Evolutionary conservation across 2,113 vertebrate genomes (phyloP), one percentile per base, ranked within the genome.

Genomic region (Glaucomys volans): DNA sequence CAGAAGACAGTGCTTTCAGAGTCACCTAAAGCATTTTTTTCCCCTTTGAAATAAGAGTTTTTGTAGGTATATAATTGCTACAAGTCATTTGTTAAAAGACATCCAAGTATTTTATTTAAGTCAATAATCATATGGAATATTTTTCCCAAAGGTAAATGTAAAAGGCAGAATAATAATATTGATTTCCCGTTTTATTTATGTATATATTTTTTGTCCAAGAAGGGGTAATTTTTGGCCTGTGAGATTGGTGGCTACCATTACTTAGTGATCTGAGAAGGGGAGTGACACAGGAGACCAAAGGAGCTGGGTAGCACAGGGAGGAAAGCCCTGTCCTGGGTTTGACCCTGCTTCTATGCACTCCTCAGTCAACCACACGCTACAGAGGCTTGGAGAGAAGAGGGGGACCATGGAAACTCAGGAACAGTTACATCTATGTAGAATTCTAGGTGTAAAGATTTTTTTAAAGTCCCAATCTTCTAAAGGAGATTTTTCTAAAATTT

Each of bases 91-190:
- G 30, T 90, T 47, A 87, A 95, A 90, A 91, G 57, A 26, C 42
- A 95, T 75, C 76, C 30, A 44, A 57, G 14, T 64, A 57, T 86
- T 97, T 67, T 87, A 92, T 64, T 57, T 85, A 92, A 96, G 54
- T 95, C 62, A 93, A 44, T 83, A 89, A 44, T 81, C 9, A 72
- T 22, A 72, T n/a, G 24, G n/a, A 82, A 87, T 91, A 67, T 44
- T 94, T 95, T 90, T 52, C 59, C 59, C 59, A 90, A 90, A 94
- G 72, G 17, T 67, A 92, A 71, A 80, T 30, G 3, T 88, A 77
- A 40, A 72, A 94, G 84, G 13, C 82, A 64, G 79, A 90, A 87
- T 52, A 91, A 57, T 32, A 92, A 57, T 59, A 90, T 62, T 72
- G 57, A 64, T 80, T 94, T 86, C 79, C 91, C 26, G 84, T 64